These are phyloP conservation scores for Drosophila paucipuncta DNA, from an alignment of 2,888 invertebrate species.

Conservation along the genomic window DNA sequence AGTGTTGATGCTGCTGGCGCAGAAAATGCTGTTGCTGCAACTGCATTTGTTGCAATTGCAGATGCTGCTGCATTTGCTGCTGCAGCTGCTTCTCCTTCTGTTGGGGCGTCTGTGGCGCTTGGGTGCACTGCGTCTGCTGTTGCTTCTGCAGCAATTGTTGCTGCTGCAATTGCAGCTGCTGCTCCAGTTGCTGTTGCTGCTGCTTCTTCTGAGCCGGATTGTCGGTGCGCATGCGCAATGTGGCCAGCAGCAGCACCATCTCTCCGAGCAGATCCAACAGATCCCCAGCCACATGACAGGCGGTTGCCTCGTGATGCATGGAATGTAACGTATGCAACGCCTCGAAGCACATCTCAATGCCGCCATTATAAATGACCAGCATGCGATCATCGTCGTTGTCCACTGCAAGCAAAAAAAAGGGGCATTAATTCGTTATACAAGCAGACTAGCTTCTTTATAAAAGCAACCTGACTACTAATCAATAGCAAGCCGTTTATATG, in stretches of 20 bases:
- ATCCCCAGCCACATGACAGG: slow-evolving; percentile 93
- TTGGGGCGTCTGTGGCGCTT: slow-evolving; percentile 75
- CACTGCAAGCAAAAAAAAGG: slow-evolving; percentile 84
- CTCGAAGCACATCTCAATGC: slow-evolving; percentile 89
- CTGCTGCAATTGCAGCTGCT: slow-evolving; percentile 74
- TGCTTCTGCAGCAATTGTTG: slow-evolving; percentile 72
- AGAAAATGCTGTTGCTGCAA: slow-evolving; percentile 80
- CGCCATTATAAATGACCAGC: slow-evolving; percentile 95
- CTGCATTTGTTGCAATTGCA: slow-evolving; percentile 80
- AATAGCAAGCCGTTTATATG: too few species aligned
- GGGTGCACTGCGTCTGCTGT: slow-evolving; percentile 71
- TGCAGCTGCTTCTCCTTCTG: slow-evolving; percentile 79
- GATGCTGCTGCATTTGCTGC: slow-evolving; percentile 82
- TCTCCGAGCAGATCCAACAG: slow-evolving; percentile 93
- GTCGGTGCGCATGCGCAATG: slow-evolving; percentile 87
- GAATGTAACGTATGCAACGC: slow-evolving; percentile 95
- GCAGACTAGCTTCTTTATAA: not conserved
- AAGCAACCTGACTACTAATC: not conserved
- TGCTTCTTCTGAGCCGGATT: slow-evolving; percentile 83
- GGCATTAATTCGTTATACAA: not conserved
- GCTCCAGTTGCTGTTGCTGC: slow-evolving; percentile 76
- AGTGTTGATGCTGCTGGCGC: slow-evolving; percentile 82
- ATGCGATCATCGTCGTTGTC: slow-evolving; percentile 95
- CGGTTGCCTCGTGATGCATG: slow-evolving; percentile 97
- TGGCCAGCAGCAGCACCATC: slow-evolving; percentile 90